Percentiles rank a stretch among this genome's conserved stretches.
These are phyloP conservation scores for Masnerella sp. DNA, from an alignment of 2,888 invertebrate species.

Conservation along the genomic window DNA sequence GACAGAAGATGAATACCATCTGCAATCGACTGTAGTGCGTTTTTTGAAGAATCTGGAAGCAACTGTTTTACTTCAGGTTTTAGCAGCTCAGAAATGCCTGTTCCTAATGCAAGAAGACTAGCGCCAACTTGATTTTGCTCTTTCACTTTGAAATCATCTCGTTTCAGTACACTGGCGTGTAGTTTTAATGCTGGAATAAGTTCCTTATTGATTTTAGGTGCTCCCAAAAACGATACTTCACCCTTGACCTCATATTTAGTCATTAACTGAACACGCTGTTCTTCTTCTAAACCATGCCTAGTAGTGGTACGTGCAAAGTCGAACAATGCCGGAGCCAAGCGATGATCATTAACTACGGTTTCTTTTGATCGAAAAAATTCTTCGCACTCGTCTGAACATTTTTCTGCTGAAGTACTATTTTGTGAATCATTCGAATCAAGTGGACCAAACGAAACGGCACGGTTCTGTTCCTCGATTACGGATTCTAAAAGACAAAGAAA, in stretches of 20 bases:
- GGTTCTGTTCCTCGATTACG: neutral
- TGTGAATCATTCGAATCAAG: no score
- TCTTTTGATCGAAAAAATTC: neutral
- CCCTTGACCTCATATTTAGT: neutral
- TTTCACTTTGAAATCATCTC: constrained; percentile 8
- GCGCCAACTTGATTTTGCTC: constrained; percentile 6
- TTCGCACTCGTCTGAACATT: neutral
- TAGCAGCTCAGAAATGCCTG: neutral
- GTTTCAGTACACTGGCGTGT: neutral
- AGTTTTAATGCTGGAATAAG: neutral
- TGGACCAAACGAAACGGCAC: neutral
- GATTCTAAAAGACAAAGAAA: neutral
- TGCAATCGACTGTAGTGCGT: neutral
- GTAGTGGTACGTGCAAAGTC: constrained; percentile 4
- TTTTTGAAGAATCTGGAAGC: neutral
- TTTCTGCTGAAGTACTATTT: no score
- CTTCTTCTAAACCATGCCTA: neutral
- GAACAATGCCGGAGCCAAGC: neutral
- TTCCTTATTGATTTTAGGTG: constrained; percentile 1
- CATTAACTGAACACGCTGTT: constrained; percentile 5
- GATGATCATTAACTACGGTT: neutral
- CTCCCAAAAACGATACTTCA: constrained; percentile 5
- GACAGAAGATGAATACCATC: neutral
- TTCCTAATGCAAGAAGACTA: neutral
- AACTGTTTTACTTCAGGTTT: neutral